Percentiles rank a stretch among this genome's conserved stretches.
Conservation (phyloP, 2,797 vertebrate species). For the Spea hammondii region DNA sequence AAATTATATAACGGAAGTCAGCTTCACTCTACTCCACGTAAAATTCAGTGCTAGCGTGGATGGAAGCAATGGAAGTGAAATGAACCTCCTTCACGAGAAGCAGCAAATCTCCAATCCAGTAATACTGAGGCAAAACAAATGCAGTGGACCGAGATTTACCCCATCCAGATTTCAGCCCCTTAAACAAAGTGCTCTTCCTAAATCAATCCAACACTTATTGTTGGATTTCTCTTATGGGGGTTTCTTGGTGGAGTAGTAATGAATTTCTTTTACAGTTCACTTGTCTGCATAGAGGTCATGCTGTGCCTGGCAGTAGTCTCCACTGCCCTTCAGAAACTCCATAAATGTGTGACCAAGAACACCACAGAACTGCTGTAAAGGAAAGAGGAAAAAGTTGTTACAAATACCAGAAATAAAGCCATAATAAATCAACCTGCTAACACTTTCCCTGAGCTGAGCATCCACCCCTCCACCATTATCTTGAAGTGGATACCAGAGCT, state of each 20-base stretch:
- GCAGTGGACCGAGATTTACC: constrained; percentile 96
- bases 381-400: constrained; percentile 25
- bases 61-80: constrained; percentile 72
- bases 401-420: neutral
- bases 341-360: constrained; percentile 99
- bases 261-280: constrained; percentile 87
- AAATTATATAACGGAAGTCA: constrained; percentile 68
- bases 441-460: too few species aligned
- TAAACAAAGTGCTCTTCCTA: constrained; percentile 76
- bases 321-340: constrained; percentile 99
- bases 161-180: constrained; percentile 94
- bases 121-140: constrained; percentile 88
- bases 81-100: constrained; percentile 77
- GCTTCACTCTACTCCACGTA: constrained; percentile 75
- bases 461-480: too few species aligned
- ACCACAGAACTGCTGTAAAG: constrained; percentile 99
- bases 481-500: too few species aligned
- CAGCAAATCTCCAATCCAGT: constrained; percentile 87
- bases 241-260: constrained; percentile 81
- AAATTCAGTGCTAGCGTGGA: constrained; percentile 76
- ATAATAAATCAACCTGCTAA: too few species aligned
- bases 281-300: constrained; percentile 98
- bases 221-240: constrained; percentile 76
- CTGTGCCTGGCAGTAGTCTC: constrained; percentile 99
- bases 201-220: constrained; percentile 79